Evolutionary conservation across 2,797 vertebrate species (phyloP).

Genomic region (Micromesistius poutassou): DNA sequence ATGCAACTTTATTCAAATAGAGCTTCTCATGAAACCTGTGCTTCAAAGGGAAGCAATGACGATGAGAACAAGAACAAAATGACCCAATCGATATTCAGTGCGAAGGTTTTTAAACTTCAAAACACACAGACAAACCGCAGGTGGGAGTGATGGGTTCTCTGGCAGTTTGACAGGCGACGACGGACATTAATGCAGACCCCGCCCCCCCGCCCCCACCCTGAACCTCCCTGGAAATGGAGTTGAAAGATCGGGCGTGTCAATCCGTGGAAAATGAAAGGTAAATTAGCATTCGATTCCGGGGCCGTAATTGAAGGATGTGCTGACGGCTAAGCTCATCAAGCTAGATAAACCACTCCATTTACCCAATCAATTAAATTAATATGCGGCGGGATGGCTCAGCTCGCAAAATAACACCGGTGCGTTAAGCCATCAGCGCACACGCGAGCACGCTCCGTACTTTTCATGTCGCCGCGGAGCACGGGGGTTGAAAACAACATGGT

Average conservation of each 20-base stretch:
- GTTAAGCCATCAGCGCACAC: constrained; percentile 1
- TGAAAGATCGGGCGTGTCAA: background rate
- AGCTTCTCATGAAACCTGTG: background rate
- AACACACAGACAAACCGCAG: background rate
- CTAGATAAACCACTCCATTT: constrained; percentile 29
- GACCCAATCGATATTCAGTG: background rate
- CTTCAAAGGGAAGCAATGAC: background rate
- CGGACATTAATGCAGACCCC: too few species aligned
- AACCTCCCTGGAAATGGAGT: background rate
- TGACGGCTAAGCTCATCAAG: constrained; percentile 16
- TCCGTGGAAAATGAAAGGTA: background rate
- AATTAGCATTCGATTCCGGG: constrained; percentile 2
- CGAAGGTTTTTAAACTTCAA: background rate
- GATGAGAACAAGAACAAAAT: background rate
- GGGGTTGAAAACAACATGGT: constrained; percentile 30
- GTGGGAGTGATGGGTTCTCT: background rate
- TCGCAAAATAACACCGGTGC: background rate
- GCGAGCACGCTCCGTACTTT: constrained; percentile 34
- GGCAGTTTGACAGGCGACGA: background rate
- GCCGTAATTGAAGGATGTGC: background rate
- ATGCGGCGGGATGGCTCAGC: background rate
- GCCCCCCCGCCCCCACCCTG: background rate
- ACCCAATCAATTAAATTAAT: constrained; percentile 25
- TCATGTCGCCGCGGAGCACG: constrained; percentile 12
- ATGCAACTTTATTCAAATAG: background rate